Conservation (phyloP, 2,888 invertebrate species). For the Gasteruption jaculator region DNA sequence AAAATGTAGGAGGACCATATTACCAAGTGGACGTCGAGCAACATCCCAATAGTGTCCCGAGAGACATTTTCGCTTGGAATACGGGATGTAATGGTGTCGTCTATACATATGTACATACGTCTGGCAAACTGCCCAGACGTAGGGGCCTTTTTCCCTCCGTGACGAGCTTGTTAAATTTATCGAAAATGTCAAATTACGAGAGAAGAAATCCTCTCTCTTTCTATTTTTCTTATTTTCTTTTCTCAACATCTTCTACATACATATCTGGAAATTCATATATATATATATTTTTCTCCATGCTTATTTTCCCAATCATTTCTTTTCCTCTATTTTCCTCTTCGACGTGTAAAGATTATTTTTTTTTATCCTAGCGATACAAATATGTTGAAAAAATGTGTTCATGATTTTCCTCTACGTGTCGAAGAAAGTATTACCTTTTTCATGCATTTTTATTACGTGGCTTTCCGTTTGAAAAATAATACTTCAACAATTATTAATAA, state of each 20-base stretch:
- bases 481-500: too few species aligned
- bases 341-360: too few species aligned
- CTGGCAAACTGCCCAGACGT: slow-evolving; percentile 48
- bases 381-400: too few species aligned
- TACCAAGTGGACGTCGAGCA: slow-evolving; percentile 47
- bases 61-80: slow-evolving; percentile 37
- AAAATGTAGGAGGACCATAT: slow-evolving; percentile 36
- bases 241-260: neutral
- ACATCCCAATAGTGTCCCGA: slow-evolving; percentile 32
- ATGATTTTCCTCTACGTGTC: too few species aligned
- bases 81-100: slow-evolving; percentile 47
- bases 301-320: slow-evolving; percentile 1
- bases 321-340: slow-evolving; percentile 2
- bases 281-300: neutral
- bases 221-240: neutral
- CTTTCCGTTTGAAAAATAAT: too few species aligned
- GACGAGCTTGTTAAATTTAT: slow-evolving; percentile 52
- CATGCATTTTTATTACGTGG: too few species aligned
- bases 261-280: neutral
- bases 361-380: too few species aligned
- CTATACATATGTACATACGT: slow-evolving; percentile 35
- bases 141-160: slow-evolving; percentile 41
- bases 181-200: slow-evolving; percentile 50
- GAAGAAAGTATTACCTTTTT: too few species aligned
- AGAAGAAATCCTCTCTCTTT: slow-evolving; percentile 26